Conservation (phyloP, 2,888 invertebrate genomes). For the Boloria euphrosyne region DNA sequence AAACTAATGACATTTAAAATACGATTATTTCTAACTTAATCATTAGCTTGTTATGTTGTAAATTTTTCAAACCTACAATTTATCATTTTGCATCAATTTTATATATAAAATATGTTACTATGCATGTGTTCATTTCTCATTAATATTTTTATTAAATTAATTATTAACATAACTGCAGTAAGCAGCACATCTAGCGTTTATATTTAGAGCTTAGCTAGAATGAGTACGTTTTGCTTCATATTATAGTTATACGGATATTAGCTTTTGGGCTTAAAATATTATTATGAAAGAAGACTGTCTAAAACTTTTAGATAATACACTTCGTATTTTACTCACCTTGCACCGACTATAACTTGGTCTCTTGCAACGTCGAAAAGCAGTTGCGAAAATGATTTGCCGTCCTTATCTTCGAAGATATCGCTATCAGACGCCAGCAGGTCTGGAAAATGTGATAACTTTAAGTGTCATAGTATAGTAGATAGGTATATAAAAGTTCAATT, state of each 20-base stretch:
- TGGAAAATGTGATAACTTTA: constrained; percentile 61
- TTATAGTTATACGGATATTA: no score
- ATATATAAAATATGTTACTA: no score
- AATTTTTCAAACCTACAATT: no score
- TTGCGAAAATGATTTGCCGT: constrained; percentile 90
- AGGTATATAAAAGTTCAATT: not conserved
- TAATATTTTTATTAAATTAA: no score
- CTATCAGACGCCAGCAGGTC: constrained; percentile 86
- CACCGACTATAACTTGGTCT: constrained; percentile 94
- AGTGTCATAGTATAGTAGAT: constrained; percentile 16
- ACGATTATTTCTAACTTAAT: not conserved
- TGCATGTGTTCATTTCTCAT: no score
- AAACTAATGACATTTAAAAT: not conserved
- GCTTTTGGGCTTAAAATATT: no score
- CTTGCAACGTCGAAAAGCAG: constrained; percentile 93
- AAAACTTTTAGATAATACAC: constrained; percentile 8
- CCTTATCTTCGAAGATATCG: constrained; percentile 87
- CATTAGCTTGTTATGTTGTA: not conserved
- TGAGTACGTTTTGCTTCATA: no score
- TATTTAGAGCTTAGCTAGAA: no score
- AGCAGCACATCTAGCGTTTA: no score
- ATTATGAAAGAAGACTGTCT: no score
- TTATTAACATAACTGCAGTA: no score
- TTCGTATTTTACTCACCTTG: constrained; percentile 85
- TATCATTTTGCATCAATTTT: no score